Percentiles rank a stretch among this genome's conserved stretches.
Conservation (phyloP, 2,888 invertebrate genomes). For the Drosophila meridiana region DNA sequence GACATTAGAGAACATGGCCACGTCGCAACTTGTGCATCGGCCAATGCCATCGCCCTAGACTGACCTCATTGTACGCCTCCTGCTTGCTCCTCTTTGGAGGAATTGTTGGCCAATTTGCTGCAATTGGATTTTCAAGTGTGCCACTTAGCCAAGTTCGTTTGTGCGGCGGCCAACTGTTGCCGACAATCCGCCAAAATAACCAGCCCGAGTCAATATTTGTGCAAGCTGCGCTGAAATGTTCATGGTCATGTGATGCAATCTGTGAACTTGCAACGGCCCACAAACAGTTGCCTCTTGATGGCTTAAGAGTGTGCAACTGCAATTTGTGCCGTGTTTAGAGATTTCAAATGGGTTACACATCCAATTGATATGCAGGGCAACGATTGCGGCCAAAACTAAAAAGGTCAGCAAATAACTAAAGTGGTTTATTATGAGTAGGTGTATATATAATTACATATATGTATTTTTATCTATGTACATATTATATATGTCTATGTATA, state of each 20-base stretch:
- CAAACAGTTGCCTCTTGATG: constrained; percentile 22
- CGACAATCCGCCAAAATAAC: constrained; percentile 31
- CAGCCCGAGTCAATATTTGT: constrained; percentile 71
- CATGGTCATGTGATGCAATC: constrained; percentile 74
- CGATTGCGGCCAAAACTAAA: constrained; percentile 17
- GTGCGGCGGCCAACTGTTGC: background rate
- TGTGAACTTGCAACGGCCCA: constrained; percentile 49
- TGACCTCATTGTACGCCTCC: constrained; percentile 69
- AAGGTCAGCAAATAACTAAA: constrained; percentile 44
- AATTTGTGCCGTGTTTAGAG: constrained; percentile 47
- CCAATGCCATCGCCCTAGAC: constrained; percentile 77
- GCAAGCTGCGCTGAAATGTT: constrained; percentile 60
- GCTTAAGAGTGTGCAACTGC: constrained; percentile 35
- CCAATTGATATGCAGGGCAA: constrained; percentile 53
- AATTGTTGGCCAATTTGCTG: constrained; percentile 69
- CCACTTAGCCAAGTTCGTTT: constrained; percentile 65
- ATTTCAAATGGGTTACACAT: constrained; percentile 37
- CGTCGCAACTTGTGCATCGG: constrained; percentile 61
- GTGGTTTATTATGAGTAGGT: background rate
- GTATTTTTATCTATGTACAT: too few relatives aligned
- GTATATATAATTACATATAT: too few relatives aligned
- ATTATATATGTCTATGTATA: background rate
- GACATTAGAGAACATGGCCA: constrained; percentile 79
- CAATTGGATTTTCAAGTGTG: constrained; percentile 77
- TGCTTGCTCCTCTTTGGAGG: constrained; percentile 46